Conservation (phyloP, 1,140 invertebrate genomes). For the Pseudomyrmex pallidus region DNA sequence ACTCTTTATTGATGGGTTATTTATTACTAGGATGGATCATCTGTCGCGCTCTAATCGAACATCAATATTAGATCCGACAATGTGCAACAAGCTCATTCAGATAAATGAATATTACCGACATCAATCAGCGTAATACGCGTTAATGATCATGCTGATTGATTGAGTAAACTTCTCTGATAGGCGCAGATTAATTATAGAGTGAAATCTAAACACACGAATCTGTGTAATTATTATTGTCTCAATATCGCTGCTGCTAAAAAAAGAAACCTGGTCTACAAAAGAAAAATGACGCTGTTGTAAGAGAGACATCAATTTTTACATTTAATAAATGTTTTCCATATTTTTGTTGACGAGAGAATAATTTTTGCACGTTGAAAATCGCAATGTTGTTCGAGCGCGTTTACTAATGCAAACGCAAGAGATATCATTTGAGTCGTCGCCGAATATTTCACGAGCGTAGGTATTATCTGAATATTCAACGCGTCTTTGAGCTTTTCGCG, state of each 20-base stretch:
- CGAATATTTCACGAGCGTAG: not conserved
- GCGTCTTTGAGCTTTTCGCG: not conserved
- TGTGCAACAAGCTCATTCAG: not conserved
- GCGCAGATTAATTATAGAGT: not conserved
- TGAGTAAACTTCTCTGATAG: slow-evolving; percentile 7
- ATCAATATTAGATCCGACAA: not conserved
- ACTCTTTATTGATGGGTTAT: not conserved
- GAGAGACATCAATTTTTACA: no score
- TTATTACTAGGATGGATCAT: not conserved
- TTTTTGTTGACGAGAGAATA: no score
- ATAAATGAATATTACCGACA: not conserved
- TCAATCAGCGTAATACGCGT: no score
- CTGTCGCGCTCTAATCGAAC: not conserved
- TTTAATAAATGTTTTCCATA: no score
- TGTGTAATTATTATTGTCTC: no score
- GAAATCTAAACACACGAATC: no score
- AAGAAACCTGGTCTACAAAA: no score
- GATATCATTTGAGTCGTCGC: not conserved
- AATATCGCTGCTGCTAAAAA: no score
- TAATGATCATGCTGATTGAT: slow-evolving; percentile 3
- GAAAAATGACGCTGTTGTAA: no score
- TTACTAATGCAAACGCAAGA: not conserved
- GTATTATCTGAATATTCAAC: slow-evolving; percentile 40
- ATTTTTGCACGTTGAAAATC: no score
- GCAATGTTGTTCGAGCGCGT: no score